phyloP scores from a whole-genome alignment of 1,140 invertebrate species.

The Eriosoma lanigerum region DNA sequence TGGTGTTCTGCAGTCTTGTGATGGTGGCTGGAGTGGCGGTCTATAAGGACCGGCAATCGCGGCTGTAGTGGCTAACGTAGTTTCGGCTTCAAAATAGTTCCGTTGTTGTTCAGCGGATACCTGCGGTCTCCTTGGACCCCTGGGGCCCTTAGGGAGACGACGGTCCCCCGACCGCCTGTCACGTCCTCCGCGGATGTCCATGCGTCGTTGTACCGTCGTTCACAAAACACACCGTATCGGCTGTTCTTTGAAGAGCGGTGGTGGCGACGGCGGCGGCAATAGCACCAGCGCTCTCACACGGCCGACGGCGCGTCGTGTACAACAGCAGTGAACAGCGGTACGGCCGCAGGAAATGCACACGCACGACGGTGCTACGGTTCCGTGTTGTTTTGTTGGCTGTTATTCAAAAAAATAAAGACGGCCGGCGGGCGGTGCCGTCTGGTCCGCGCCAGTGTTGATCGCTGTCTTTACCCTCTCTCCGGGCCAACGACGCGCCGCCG shows the following conservation, averaged over 20 bases:
- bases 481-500: not conserved
- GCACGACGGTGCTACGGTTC: constrained; percentile 29
- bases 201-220: not conserved
- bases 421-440: constrained; percentile 17
- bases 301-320: constrained; percentile 41
- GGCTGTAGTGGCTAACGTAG: not conserved
- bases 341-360: constrained; percentile 41
- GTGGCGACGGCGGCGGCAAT: not conserved
- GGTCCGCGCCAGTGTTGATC: constrained; percentile 31
- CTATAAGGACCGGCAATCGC: not conserved
- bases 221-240: not conserved
- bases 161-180: constrained; percentile 24
- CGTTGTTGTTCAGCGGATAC: not conserved
- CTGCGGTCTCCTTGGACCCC: constrained; percentile 12
- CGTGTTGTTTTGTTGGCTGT: constrained; percentile 44
- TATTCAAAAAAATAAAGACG: constrained; percentile 40
- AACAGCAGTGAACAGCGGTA: not conserved
- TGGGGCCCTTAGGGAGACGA: not conserved
- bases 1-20: not conserved
- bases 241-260: not conserved
- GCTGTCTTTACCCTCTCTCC: constrained; percentile 41
- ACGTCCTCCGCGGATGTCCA: constrained; percentile 31
- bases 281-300: constrained; percentile 50
- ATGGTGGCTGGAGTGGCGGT: not conserved
- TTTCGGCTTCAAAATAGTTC: not conserved